Percentiles rank a stretch among this genome's conserved stretches.
These are phyloP conservation scores for Drosophila kohkoa DNA, from an alignment of 1,140 invertebrate species.

Conservation along the genomic window DNA sequence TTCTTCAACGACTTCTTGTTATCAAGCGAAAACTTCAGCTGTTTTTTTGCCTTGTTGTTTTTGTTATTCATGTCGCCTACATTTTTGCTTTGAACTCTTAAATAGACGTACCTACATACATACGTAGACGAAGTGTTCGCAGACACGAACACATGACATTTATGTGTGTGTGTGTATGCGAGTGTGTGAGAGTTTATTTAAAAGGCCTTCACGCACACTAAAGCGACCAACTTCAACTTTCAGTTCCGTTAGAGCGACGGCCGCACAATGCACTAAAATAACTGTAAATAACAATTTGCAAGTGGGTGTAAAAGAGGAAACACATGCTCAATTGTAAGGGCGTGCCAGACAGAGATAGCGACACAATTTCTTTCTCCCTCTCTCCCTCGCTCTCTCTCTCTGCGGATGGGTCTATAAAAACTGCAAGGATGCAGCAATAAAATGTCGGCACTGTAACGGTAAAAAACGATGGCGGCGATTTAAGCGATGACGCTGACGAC, in stretches of 20 bases:
- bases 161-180: constrained; percentile 27
- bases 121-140: neutral
- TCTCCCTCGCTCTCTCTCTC: neutral
- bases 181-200: constrained; percentile 24
- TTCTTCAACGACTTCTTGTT: constrained; percentile 39
- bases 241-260: constrained; percentile 42
- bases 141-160: constrained; percentile 18
- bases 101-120: constrained; percentile 51
- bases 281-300: constrained; percentile 81
- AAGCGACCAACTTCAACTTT: constrained; percentile 32
- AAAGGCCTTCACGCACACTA: constrained; percentile 38
- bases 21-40: constrained; percentile 28
- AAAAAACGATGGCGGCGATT: constrained; percentile 55
- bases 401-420: constrained; percentile 76
- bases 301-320: constrained; percentile 65
- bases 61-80: constrained; percentile 44
- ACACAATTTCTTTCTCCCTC: neutral
- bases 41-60: neutral
- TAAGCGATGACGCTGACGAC: constrained; percentile 51
- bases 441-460: constrained; percentile 63
- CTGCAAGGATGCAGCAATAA: constrained; percentile 82
- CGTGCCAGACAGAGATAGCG: constrained; percentile 56
- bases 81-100: constrained; percentile 64
- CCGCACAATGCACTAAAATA: constrained; percentile 79
- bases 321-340: constrained; percentile 64